phyloP scores from a whole-genome alignment of 2,888 invertebrate species.

The Agrotis puta region DNA sequence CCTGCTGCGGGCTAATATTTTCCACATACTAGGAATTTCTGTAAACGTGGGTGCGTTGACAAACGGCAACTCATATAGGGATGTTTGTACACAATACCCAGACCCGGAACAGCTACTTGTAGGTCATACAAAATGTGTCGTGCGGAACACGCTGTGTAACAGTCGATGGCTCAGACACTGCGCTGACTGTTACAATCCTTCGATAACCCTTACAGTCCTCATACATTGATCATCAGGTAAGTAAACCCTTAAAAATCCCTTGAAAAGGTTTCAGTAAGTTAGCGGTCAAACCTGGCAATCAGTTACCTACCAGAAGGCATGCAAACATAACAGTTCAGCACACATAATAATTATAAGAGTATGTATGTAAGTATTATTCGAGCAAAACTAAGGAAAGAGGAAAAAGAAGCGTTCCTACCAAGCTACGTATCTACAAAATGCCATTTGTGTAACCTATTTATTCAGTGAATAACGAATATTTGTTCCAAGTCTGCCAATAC shows the following conservation, averaged over 20 bases:
- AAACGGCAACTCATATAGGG: too few species aligned
- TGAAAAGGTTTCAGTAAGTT: not conserved
- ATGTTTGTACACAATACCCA: too few species aligned
- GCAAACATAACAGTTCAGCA: not conserved
- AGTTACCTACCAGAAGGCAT: not conserved
- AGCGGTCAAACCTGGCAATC: not conserved
- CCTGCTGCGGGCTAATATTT: too few species aligned
- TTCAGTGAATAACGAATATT: slow-evolving; percentile 45
- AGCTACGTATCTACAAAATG: not conserved
- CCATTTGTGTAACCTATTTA: slow-evolving; percentile 21
- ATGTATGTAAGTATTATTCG: not conserved
- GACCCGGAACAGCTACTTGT: too few species aligned
- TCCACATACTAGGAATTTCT: too few species aligned
- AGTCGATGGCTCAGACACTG: too few species aligned
- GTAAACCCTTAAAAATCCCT: not conserved
- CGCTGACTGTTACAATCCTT: too few species aligned
- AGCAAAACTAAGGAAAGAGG: not conserved
- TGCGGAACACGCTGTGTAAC: too few species aligned
- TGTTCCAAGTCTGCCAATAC: slow-evolving; percentile 19
- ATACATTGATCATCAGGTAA: not conserved
- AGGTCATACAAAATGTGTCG: too few species aligned
- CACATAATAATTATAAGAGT: not conserved
- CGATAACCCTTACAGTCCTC: not conserved
- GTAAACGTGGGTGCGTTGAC: too few species aligned
- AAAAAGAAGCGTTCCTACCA: not conserved